These are phyloP conservation scores for Neuroscelio doddi DNA, from an alignment of 2,888 invertebrate species.

Conservation along the genomic window DNA sequence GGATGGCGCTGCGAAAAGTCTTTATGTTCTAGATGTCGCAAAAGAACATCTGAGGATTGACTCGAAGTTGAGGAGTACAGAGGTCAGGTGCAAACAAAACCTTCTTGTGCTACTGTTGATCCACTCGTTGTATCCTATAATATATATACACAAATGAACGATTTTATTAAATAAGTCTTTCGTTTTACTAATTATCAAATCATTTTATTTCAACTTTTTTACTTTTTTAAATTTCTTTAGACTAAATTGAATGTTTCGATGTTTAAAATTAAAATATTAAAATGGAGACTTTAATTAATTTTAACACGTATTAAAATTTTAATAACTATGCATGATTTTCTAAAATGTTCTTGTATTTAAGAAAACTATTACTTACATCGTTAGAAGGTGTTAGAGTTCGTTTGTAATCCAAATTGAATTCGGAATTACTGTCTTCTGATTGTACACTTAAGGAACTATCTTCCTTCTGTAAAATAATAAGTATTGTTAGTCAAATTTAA, in stretches of 20 bases:
- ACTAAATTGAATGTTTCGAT: too few species aligned
- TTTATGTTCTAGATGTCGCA: conserved; percentile 66
- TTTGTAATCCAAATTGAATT: conserved; percentile 67
- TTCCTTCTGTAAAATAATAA: background rate
- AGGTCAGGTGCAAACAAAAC: conserved; percentile 69
- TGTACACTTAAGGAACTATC: conserved; percentile 1
- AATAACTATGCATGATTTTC: background rate
- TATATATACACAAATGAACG: background rate
- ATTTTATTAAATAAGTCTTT: too few species aligned
- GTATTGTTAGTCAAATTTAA: too few species aligned
- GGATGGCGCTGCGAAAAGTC: conserved; percentile 63
- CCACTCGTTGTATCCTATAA: conserved; percentile 15
- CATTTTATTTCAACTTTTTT: too few species aligned
- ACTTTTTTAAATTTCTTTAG: too few species aligned
- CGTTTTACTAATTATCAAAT: too few species aligned
- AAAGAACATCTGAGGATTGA: conserved; percentile 62
- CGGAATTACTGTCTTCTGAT: conserved; percentile 67
- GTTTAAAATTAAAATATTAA: too few species aligned
- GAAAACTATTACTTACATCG: conserved; percentile 61
- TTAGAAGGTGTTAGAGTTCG: conserved; percentile 62
- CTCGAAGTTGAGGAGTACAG: conserved; percentile 56
- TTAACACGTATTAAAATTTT: background rate
- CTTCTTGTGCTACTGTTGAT: conserved; percentile 62
- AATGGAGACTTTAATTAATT: too few species aligned
- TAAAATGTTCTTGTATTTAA: background rate